These are phyloP conservation scores for Aleiodes alternator DNA, from an alignment of 2,888 invertebrate genomes.

Conservation along the genomic window DNA sequence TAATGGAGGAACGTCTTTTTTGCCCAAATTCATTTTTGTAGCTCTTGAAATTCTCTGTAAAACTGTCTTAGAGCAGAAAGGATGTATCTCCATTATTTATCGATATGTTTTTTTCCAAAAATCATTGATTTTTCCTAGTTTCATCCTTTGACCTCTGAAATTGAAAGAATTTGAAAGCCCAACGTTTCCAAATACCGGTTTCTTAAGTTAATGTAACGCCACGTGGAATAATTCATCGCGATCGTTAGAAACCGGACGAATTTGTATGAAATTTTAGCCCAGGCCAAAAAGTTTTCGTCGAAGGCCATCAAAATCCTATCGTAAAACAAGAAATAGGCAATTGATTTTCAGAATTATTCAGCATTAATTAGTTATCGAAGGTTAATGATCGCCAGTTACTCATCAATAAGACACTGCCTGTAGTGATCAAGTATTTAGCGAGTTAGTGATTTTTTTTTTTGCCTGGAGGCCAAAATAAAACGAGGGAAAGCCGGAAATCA, in stretches of 20 bases:
- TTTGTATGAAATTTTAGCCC: constrained; percentile 12
- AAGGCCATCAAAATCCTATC: neutral
- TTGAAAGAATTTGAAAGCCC: too few relatives aligned
- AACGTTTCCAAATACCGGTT: neutral
- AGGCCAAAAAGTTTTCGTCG: constrained; percentile 7
- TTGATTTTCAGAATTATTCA: neutral
- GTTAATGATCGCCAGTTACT: neutral
- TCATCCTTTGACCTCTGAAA: too few relatives aligned
- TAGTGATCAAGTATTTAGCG: neutral
- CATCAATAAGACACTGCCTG: too few relatives aligned
- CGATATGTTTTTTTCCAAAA: too few relatives aligned
- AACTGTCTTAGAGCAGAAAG: too few relatives aligned
- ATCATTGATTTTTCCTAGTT: too few relatives aligned
- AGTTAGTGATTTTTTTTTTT: neutral
- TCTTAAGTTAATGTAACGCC: constrained; percentile 1
- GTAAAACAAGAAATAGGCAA: too few relatives aligned
- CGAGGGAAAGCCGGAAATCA: constrained; percentile 26
- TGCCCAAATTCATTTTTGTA: too few relatives aligned
- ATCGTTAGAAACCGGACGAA: constrained; percentile 27
- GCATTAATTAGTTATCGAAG: constrained; percentile 10
- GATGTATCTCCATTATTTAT: too few relatives aligned
- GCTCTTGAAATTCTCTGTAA: too few relatives aligned
- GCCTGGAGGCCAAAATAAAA: constrained; percentile 5
- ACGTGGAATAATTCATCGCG: constrained; percentile 9
- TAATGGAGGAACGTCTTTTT: too few relatives aligned